These are phyloP conservation scores for Scaptomyza graminum DNA, from an alignment of 1,140 invertebrate species.

Conservation along the genomic window DNA sequence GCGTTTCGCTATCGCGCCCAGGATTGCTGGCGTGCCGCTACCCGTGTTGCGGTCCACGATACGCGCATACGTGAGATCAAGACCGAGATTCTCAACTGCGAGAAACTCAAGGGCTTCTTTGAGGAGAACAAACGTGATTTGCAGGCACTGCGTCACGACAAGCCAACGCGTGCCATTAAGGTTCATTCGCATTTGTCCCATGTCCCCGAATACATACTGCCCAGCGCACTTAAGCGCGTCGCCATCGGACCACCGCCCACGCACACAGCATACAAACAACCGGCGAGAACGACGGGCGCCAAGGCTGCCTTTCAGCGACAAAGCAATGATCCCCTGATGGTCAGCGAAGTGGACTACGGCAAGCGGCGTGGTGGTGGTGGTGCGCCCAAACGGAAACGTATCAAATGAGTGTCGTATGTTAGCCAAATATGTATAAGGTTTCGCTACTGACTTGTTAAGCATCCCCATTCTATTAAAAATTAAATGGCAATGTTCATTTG, in stretches of 20 bases:
- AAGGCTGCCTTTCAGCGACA: conserved; percentile 72
- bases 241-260: conserved; percentile 83
- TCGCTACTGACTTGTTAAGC: too few relatives aligned
- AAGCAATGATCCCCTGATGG: conserved; percentile 81
- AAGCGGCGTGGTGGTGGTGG: conserved; percentile 49
- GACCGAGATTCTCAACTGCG: conserved; percentile 95
- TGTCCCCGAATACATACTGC: conserved; percentile 97
- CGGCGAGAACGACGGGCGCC: conserved; percentile 40
- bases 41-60: conserved; percentile 95
- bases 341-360: conserved; percentile 72
- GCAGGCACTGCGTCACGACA: conserved; percentile 95
- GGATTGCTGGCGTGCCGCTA: conserved; percentile 97
- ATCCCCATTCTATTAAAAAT: too few relatives aligned
- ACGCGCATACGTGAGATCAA: conserved; percentile 98
- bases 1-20: conserved; percentile 96
- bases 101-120: conserved; percentile 97
- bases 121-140: conserved; percentile 97
- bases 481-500: too few relatives aligned
- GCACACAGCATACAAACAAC: conserved; percentile 83
- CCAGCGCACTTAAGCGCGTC: conserved; percentile 88
- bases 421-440: too few relatives aligned
- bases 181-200: conserved; percentile 94
- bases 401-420: conserved; percentile 4
- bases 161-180: conserved; percentile 93
- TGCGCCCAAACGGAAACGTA: conserved; percentile 35